Conservation (phyloP, 2,113 vertebrate genomes). For the Pteruthius melanotis region DNA sequence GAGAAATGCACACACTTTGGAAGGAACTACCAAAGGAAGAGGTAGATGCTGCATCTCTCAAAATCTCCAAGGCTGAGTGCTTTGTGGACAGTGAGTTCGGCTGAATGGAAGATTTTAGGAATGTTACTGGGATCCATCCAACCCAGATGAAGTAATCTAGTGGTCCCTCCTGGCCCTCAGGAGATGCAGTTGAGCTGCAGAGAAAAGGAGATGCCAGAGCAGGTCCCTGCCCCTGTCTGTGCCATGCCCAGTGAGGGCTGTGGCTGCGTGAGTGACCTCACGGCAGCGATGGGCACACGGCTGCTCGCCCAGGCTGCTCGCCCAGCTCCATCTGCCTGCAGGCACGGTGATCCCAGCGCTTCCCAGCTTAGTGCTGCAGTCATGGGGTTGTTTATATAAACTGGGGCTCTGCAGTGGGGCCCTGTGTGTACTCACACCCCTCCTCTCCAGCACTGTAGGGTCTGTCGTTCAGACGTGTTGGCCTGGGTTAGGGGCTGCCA, state of each 20-base stretch:
- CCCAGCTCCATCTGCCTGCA: not conserved
- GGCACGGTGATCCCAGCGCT: not conserved
- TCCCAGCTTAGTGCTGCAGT: not conserved
- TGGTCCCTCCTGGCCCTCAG: not conserved
- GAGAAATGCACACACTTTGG: not conserved
- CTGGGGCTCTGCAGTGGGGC: accelerated
- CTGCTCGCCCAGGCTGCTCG: not conserved
- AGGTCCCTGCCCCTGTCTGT: not conserved
- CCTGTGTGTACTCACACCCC: accelerated
- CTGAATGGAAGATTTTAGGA: not conserved
- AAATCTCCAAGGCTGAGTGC: not conserved
- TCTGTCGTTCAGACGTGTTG: not conserved
- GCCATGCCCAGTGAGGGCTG: accelerated
- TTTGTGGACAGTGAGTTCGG: not conserved
- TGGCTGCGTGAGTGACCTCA: not conserved
- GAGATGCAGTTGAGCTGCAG: not conserved
- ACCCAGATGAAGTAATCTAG: not conserved
- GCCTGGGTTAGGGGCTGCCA: not conserved
- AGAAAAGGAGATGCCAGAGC: not conserved
- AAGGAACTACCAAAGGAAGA: not conserved
- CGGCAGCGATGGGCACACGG: accelerated
- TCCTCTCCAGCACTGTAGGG: not conserved
- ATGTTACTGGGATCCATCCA: not conserved
- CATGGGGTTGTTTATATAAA: not conserved
- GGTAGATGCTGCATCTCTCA: not conserved